Conservation (phyloP, 2,888 invertebrate genomes). For the Cephonodes hylas region DNA sequence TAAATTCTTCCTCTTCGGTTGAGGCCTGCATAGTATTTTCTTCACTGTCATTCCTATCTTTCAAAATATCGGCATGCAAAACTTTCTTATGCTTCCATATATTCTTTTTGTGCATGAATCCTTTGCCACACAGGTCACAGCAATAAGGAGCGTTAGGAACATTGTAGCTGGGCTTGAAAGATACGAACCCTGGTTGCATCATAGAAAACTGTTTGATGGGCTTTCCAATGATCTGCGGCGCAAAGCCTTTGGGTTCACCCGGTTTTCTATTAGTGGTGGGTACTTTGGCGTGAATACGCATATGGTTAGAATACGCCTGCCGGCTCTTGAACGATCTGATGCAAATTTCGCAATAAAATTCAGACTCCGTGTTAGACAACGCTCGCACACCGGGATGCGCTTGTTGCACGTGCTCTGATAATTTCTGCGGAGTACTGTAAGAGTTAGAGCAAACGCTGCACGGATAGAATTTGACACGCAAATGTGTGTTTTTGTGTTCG, state of each 20-base stretch:
- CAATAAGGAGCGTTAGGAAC: conserved; percentile 78
- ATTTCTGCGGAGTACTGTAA: conserved; percentile 83
- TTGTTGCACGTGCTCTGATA: conserved; percentile 79
- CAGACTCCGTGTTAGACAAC: conserved; percentile 45
- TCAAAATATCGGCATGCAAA: conserved; percentile 70
- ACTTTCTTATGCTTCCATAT: conserved; percentile 81
- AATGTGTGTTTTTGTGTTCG: conserved; percentile 84
- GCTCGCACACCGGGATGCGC: conserved; percentile 66
- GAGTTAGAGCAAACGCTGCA: conserved; percentile 81
- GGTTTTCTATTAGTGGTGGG: conserved; percentile 76
- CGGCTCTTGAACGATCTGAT: conserved; percentile 81
- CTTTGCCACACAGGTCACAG: conserved; percentile 85
- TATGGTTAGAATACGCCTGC: conserved; percentile 79
- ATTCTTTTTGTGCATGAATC: conserved; percentile 79
- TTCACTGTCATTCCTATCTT: conserved; percentile 72
- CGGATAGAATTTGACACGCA: conserved; percentile 84
- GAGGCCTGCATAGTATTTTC: conserved; percentile 77
- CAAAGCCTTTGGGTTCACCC: conserved; percentile 60
- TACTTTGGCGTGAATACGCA: conserved; percentile 77
- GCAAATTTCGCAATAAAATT: conserved; percentile 81
- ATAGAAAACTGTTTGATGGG: conserved; percentile 64
- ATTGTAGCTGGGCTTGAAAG: conserved; percentile 64
- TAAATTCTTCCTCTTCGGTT: conserved; percentile 75
- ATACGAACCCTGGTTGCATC: conserved; percentile 56
- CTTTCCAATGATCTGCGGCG: conserved; percentile 70